phyloP scores from a whole-genome alignment of 2,888 invertebrate species.

The Patella pellucida region DNA sequence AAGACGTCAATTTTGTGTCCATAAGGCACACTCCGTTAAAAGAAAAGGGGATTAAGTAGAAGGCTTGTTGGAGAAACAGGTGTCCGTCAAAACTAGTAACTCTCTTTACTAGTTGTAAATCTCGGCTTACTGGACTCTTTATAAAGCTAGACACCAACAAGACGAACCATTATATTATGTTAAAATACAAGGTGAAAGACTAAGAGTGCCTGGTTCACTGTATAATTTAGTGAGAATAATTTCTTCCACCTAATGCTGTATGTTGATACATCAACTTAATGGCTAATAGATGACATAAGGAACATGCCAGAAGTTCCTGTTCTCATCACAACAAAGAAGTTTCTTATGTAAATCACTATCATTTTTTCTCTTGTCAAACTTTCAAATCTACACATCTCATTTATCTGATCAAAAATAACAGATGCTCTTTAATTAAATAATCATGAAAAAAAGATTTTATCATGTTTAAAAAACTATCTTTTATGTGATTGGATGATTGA shows the following conservation, averaged over 20 bases:
- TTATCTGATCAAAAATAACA: too few species aligned
- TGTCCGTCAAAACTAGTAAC: slow-evolving; percentile 7
- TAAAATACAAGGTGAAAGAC: neutral
- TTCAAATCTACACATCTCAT: neutral
- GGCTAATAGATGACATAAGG: slow-evolving; percentile 2
- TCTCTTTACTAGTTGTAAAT: neutral
- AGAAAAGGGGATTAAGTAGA: slow-evolving; percentile 2
- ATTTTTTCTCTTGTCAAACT: neutral
- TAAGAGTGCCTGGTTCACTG: neutral
- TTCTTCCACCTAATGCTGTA: too few species aligned
- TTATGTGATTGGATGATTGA: too few species aligned
- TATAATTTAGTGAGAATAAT: too few species aligned
- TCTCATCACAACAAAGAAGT: slow-evolving; percentile 6
- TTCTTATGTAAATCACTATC: neutral
- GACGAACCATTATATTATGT: neutral
- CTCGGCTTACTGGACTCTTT: neutral
- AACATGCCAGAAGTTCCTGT: slow-evolving; percentile 8
- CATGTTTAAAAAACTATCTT: too few species aligned
- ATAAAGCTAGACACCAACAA: too few species aligned
- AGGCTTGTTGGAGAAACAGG: slow-evolving; percentile 7
- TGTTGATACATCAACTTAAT: neutral
- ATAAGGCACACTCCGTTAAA: slow-evolving; percentile 10
- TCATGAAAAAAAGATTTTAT: too few species aligned
- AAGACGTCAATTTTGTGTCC: slow-evolving; percentile 12
- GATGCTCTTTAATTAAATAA: too few species aligned